Evolutionary conservation across 1,140 invertebrate species (phyloP), one percentile per base, ranked within the genome.

Genomic region (Hyphantria cunea): DNA sequence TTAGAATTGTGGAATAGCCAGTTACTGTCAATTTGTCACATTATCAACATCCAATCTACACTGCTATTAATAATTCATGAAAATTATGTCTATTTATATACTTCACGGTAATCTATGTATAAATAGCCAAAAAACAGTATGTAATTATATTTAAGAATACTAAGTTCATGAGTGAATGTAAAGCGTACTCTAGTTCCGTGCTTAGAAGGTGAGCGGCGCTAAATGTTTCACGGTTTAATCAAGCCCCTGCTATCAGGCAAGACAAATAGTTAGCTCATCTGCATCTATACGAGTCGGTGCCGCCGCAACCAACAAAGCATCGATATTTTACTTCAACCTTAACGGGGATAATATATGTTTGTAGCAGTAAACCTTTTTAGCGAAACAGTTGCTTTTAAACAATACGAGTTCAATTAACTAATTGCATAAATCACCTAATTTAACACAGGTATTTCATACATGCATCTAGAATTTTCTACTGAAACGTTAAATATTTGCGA

Each of bases 191-290:
- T 64, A 68, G 2, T 5, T 25, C 5, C 17, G 17, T 25, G 17
- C 64, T 68, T 64, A 72, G 69, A 65, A 73, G 72, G 72, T 77
- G 68, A 83, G 70, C 64, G 66, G 64, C 79, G 80, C 76, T 87
- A 83, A 89, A 84, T 86, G 86, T 86, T 89, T 88, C 80, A 81
- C 80, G 77, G 76, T 89, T 88, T 89, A 89, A 89, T 89, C 85
- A 89, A 89, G 78, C 82, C 79, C 76, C 74, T 80, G 76, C 86
- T 78, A 89, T 87, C 82, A 86, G 77, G 79, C 71, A 86, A 87
- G 81, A 88, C 82, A 89, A 89, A 89, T 89, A 89, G 83, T 84
- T 79, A 68, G 81, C 84, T 89, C 86, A 89, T 89, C 86, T 89
- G 84, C 86, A 89, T 88, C 85, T 85, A 89, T 84, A 89, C 84